Percentiles rank a stretch among this genome's conserved stretches.
Conservation (phyloP, 2,888 invertebrate species). For the Adela reaumurella region DNA sequence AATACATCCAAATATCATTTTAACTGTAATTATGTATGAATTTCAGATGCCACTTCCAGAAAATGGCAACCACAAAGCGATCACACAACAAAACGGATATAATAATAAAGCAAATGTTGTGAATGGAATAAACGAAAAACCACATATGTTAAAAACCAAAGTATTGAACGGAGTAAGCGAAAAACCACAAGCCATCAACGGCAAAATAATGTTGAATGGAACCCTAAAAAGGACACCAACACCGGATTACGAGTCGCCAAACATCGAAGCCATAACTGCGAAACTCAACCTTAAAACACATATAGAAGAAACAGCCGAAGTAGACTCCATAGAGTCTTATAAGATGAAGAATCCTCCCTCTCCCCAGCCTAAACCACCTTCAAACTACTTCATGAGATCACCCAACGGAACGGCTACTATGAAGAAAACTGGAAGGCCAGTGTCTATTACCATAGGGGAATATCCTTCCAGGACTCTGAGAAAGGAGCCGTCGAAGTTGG, state of each 20-base stretch:
- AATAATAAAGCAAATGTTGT: constrained; percentile 16
- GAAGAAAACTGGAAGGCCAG: constrained; percentile 56
- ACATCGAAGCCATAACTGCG: constrained; percentile 16
- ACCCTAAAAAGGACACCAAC: constrained; percentile 35
- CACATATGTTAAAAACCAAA: constrained; percentile 13
- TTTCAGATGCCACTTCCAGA: constrained; percentile 31
- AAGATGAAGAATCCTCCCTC: constrained; percentile 63
- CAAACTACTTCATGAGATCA: constrained; percentile 63
- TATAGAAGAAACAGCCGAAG: constrained; percentile 62
- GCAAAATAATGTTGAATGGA: constrained; percentile 17
- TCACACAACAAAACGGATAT: constrained; percentile 20
- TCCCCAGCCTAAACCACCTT: constrained; percentile 62
- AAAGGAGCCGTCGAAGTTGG: constrained; percentile 68
- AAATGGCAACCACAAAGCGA: constrained; percentile 37
- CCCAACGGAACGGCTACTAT: constrained; percentile 54
- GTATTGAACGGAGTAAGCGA: constrained; percentile 9
- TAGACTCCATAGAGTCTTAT: constrained; percentile 74
- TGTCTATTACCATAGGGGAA: constrained; percentile 70
- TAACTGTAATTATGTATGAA: too few relatives aligned
- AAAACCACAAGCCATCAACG: neutral
- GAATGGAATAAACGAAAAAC: constrained; percentile 4
- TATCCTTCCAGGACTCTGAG: constrained; percentile 55
- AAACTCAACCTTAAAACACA: constrained; percentile 22
- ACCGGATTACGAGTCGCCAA: constrained; percentile 35
- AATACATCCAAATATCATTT: too few relatives aligned